Evolutionary conservation across 2,797 vertebrate species (phyloP).

Genomic region (Hapalemur alaotrensis): DNA sequence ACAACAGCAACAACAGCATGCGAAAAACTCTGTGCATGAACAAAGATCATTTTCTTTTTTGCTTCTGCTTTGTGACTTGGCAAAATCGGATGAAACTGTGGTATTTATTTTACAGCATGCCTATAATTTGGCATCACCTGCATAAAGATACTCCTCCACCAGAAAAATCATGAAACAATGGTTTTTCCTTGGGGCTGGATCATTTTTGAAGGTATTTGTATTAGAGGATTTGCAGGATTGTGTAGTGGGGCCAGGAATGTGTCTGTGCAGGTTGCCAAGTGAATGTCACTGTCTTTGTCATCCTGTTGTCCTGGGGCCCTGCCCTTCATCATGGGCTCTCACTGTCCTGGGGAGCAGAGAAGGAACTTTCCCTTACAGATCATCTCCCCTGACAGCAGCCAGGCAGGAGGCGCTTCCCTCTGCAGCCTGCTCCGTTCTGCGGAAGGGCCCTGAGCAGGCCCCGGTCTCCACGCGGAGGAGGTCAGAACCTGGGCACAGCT

Average conservation of each 20-base stretch:
- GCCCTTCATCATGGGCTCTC: background rate
- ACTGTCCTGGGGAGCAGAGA: background rate
- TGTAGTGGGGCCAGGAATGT: background rate
- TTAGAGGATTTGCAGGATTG: background rate
- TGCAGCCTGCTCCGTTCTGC: fast-evolving
- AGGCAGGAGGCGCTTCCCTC: background rate
- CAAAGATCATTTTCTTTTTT: background rate
- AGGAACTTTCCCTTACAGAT: background rate
- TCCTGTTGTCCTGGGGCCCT: fast-evolving
- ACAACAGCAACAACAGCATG: no score
- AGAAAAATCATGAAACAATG: background rate
- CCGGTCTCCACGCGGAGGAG: background rate
- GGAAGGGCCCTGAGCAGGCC: background rate
- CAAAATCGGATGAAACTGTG: background rate
- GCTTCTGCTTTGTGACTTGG: background rate
- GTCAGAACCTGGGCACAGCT: fast-evolving
- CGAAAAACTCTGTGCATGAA: background rate
- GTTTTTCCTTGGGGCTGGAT: background rate
- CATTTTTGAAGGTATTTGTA: background rate
- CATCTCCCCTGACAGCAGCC: fast-evolving
- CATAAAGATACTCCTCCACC: background rate
- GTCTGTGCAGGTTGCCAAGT: background rate
- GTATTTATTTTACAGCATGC: background rate
- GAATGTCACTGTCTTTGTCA: background rate
- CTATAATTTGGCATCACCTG: background rate